Evolutionary conservation across 2,113 vertebrate genomes (phyloP).

Genomic region (Ursus arctos): DNA sequence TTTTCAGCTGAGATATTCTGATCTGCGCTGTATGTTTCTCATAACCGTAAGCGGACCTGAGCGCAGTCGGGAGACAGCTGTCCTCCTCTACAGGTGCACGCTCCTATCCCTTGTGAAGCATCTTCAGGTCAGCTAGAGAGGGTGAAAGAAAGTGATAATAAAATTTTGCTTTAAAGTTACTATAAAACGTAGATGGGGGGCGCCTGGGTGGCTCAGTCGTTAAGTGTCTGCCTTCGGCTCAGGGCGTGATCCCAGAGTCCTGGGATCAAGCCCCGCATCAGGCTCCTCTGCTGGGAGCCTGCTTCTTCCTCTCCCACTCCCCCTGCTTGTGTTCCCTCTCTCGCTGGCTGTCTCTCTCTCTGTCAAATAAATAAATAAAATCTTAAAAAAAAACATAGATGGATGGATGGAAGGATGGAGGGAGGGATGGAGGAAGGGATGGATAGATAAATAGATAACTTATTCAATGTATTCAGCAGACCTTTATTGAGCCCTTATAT

Average conservation of each 20-base stretch:
- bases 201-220: no score
- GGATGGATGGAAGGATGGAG: neutral
- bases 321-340: no score
- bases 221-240: no score
- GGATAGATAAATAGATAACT: neutral
- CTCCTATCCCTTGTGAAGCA: neutral
- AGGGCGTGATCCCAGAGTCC: no score
- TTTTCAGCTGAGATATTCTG: neutral
- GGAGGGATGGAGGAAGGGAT: neutral
- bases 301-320: no score
- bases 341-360: no score
- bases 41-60: accelerated
- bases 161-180: neutral
- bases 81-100: neutral
- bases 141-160: neutral
- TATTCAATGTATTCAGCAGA: neutral
- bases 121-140: neutral
- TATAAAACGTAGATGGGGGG: neutral
- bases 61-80: neutral
- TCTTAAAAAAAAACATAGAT: no score
- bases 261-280: no score
- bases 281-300: no score
- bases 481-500: neutral
- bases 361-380: no score
- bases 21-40: neutral